A percentile compares a stretch with the other conserved stretches of the same genome.
These are phyloP conservation scores for Erpornis zantholeuca DNA, from an alignment of 2,113 vertebrate genomes.

Conservation along the genomic window DNA sequence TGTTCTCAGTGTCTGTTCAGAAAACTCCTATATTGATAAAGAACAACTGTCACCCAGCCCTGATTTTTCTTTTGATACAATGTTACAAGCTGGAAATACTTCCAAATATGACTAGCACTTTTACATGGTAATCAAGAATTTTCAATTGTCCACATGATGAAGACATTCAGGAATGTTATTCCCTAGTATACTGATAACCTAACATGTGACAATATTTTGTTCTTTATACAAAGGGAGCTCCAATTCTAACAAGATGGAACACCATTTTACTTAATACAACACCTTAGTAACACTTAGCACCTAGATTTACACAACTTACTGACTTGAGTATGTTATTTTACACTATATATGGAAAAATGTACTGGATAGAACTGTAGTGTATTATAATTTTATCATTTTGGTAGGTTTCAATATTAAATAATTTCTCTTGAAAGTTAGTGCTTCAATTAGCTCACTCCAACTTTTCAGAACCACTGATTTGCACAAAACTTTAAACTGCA, in stretches of 20 bases:
- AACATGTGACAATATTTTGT: rapidly evolving
- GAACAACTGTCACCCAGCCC: background rate
- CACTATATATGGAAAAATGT: background rate
- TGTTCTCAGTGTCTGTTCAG: background rate
- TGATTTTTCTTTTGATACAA: background rate
- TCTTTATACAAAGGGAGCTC: background rate
- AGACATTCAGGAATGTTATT: background rate
- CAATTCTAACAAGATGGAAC: background rate
- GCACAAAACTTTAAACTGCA: background rate
- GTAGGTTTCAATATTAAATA: background rate
- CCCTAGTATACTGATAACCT: background rate
- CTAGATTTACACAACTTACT: background rate
- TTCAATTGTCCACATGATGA: background rate
- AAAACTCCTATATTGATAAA: background rate
- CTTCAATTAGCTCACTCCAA: background rate
- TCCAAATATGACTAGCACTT: background rate
- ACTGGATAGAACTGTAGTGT: background rate
- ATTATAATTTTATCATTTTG: background rate
- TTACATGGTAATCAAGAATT: background rate
- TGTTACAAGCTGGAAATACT: background rate
- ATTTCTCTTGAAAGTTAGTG: background rate
- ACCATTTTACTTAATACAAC: background rate
- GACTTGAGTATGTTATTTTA: background rate
- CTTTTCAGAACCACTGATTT: background rate
- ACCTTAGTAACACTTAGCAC: background rate